phyloP scores from a whole-genome alignment of 2,888 invertebrate species.

The Hemistola chrysoprasaria region DNA sequence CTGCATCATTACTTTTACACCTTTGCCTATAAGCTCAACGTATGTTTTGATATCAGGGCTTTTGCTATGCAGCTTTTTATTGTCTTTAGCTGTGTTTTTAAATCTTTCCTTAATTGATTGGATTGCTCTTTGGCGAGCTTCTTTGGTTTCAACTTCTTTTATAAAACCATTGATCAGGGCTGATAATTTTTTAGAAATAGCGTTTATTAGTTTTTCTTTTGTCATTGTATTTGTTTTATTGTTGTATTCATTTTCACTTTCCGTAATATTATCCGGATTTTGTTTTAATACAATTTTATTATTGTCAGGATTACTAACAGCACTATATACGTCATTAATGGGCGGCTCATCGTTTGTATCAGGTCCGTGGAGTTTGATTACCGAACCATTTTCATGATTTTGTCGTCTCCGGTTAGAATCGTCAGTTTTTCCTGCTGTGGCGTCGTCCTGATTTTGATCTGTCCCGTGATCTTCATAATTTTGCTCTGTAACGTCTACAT shows the following conservation, averaged over 20 bases:
- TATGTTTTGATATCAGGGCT: slow-evolving; percentile 36
- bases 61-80: slow-evolving; percentile 28
- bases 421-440: no score
- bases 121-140: slow-evolving; percentile 36
- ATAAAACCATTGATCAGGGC: slow-evolving; percentile 35
- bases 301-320: no score
- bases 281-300: no score
- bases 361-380: no score
- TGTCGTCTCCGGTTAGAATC: no score
- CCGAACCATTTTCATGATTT: no score
- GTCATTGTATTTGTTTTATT: slow-evolving; percentile 8
- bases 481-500: no score
- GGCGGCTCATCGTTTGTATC: no score
- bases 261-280: no score
- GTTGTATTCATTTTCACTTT: background rate
- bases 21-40: slow-evolving; percentile 36
- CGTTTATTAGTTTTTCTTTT: slow-evolving; percentile 26
- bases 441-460: no score
- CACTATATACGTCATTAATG: no score
- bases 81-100: slow-evolving; percentile 25
- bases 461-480: no score
- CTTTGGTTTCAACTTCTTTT: slow-evolving; percentile 30
- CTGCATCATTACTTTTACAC: slow-evolving; percentile 12
- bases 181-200: slow-evolving; percentile 43
- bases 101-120: slow-evolving; percentile 21